phyloP scores from a whole-genome alignment of 2,113 vertebrate genomes.

The Marmota monax region DNA sequence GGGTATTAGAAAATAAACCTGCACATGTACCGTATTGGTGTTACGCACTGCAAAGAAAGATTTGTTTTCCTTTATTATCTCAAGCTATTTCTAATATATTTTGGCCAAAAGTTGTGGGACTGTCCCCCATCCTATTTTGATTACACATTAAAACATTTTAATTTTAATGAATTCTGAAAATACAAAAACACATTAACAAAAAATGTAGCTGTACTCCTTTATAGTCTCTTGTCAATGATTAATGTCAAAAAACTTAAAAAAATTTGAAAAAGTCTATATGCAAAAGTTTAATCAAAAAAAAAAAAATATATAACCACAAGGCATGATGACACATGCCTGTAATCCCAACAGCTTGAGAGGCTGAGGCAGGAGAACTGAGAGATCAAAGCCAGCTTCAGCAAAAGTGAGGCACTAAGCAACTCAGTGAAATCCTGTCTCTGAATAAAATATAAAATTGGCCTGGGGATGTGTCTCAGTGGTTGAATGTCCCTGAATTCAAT shows the following conservation, averaged over 20 bases:
- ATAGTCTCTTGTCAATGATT: conserved; percentile 15
- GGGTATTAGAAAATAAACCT: conserved; percentile 17
- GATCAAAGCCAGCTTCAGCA: too few relatives aligned
- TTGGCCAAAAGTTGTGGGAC: conserved; percentile 3
- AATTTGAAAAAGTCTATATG: conserved; percentile 11
- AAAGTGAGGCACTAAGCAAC: too few relatives aligned
- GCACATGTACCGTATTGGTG: background rate
- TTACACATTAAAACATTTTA: background rate
- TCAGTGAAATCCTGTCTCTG: too few relatives aligned
- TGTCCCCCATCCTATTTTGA: background rate
- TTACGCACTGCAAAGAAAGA: background rate
- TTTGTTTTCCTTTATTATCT: background rate
- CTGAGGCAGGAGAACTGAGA: too few relatives aligned
- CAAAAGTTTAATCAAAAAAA: conserved; percentile 9
- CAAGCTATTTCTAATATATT: conserved; percentile 43
- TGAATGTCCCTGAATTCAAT: too few relatives aligned
- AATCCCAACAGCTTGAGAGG: too few relatives aligned
- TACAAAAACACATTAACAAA: conserved; percentile 32
- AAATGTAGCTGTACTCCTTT: conserved; percentile 26
- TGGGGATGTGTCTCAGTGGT: too few relatives aligned
- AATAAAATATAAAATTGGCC: too few relatives aligned
- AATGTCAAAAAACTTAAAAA: background rate
- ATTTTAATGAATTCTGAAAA: conserved; percentile 1
- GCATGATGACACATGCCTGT: too few relatives aligned
- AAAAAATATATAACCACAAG: background rate